Conservation (phyloP, 2,797 vertebrate genomes). For the Anas georgica region DNA sequence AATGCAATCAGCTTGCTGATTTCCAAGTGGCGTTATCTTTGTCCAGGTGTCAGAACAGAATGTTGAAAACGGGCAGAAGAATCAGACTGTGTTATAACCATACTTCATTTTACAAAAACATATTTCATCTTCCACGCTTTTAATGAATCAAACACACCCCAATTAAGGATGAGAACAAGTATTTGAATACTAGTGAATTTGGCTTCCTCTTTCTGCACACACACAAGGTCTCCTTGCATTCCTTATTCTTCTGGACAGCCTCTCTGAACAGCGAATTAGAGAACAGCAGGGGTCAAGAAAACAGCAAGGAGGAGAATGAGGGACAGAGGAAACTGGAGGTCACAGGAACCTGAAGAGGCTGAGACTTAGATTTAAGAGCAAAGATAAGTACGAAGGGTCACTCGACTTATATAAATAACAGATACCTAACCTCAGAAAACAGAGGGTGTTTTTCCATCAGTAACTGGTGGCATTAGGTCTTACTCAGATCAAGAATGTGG, state of each 20-base stretch:
- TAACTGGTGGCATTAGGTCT: neutral
- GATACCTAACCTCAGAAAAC: neutral
- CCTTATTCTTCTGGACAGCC: neutral
- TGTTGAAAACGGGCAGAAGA: neutral
- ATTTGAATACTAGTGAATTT: neutral
- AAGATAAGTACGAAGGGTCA: neutral
- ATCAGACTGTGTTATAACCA: neutral
- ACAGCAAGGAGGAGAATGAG: neutral
- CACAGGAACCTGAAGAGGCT: neutral
- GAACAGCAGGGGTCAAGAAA: neutral
- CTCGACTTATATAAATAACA: neutral
- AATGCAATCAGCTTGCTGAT: neutral
- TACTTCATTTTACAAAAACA: neutral
- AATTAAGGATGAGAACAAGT: neutral
- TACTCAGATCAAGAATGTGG: neutral
- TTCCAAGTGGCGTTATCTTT: neutral
- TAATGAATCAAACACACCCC: neutral
- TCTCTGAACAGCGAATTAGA: neutral
- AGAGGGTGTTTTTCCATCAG: neutral
- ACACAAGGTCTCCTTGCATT: neutral
- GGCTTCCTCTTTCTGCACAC: neutral
- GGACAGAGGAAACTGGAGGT: neutral
- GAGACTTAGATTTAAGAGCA: neutral
- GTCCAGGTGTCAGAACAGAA: neutral
- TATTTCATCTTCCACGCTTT: neutral